These are phyloP conservation scores for Magallana nippona DNA, from an alignment of 2,888 invertebrate species.

Conservation along the genomic window DNA sequence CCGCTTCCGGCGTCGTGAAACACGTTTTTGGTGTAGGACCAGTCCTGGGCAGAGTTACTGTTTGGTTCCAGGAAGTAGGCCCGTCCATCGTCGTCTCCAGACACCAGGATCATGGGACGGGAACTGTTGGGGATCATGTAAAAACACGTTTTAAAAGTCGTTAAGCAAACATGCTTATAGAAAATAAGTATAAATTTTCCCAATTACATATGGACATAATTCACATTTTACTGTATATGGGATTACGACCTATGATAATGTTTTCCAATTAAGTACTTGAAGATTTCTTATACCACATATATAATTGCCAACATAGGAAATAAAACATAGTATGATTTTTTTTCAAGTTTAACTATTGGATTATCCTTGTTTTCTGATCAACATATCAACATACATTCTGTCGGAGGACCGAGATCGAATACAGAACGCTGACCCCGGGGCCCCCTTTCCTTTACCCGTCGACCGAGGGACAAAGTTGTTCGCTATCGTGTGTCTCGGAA, in stretches of 20 bases:
- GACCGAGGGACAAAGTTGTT: slow-evolving; percentile 53
- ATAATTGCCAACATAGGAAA: too few species aligned
- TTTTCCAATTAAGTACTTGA: too few species aligned
- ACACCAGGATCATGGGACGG: slow-evolving; percentile 62
- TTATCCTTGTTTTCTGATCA: too few species aligned
- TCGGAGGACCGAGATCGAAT: slow-evolving; percentile 41
- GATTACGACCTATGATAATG: too few species aligned
- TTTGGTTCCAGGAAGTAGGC: slow-evolving; percentile 63
- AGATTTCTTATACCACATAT: too few species aligned
- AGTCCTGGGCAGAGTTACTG: slow-evolving; percentile 53
- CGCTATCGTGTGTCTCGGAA: slow-evolving; percentile 55
- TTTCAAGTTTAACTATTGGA: too few species aligned
- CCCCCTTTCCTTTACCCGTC: slow-evolving; percentile 53
- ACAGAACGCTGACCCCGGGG: slow-evolving; percentile 58
- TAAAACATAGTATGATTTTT: too few species aligned
- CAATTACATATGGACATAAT: too few species aligned
- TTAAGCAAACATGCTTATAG: background rate
- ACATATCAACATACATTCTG: slow-evolving; percentile 41
- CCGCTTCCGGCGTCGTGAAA: slow-evolving; percentile 58
- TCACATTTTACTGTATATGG: too few species aligned
- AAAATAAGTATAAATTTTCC: background rate
- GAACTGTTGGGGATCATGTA: background rate
- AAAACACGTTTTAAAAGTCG: too few species aligned
- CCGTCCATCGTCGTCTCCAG: slow-evolving; percentile 72
- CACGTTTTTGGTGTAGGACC: slow-evolving; percentile 59